Percentiles rank a stretch among this genome's conserved stretches.
Evolutionary conservation across 2,113 vertebrate genomes (phyloP).

Genomic region (Todiramphus chloris): DNA sequence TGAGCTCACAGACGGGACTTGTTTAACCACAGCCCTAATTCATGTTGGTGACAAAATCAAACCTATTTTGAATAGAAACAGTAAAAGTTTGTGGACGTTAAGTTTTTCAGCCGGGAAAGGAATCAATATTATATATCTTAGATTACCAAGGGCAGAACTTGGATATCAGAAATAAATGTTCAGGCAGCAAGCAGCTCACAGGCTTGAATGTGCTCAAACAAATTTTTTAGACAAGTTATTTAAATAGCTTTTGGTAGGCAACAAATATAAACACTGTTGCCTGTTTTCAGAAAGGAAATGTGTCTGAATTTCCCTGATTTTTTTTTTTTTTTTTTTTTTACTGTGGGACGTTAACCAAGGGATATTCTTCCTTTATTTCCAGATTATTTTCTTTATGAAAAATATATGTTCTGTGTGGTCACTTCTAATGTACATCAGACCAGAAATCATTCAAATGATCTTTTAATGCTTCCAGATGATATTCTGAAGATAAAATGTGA

Average conservation of each 20-base stretch:
- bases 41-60: neutral
- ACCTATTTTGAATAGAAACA: neutral
- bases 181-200: neutral
- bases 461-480: neutral
- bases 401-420: neutral
- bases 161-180: neutral
- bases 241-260: neutral
- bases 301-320: neutral
- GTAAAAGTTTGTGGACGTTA: neutral
- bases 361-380: neutral
- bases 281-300: neutral
- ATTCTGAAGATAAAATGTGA: neutral
- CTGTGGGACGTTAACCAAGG: neutral
- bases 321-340: neutral
- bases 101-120: neutral
- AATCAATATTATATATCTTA: neutral
- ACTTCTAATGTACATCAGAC: neutral
- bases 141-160: neutral
- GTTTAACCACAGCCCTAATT: neutral
- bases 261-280: neutral
- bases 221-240: neutral
- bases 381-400: neutral
- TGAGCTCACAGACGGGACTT: neutral
- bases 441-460: neutral
- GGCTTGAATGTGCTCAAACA: neutral